Percentiles rank a stretch among this genome's conserved stretches.
These are phyloP conservation scores for Schizothorax lantsangensis DNA, from an alignment of 2,797 vertebrate genomes.

Conservation along the genomic window DNA sequence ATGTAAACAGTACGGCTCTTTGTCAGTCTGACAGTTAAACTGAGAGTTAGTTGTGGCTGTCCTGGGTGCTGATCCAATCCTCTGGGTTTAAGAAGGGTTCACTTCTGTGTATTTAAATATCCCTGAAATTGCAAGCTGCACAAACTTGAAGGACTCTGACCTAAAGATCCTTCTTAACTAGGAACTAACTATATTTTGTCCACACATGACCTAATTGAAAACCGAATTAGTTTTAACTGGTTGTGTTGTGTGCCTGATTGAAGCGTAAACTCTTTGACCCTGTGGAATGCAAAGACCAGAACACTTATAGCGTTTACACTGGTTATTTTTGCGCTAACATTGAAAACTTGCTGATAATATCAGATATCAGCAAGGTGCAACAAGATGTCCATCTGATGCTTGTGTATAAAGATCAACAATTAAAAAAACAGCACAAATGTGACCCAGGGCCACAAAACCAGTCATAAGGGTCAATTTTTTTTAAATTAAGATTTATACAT, in stretches of 20 bases:
- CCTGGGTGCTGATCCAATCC: not conserved
- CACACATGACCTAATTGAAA: not conserved
- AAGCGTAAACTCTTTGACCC: not conserved
- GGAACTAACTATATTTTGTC: not conserved
- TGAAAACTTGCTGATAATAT: too few relatives aligned
- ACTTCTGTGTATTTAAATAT: not conserved
- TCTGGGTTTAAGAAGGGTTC: not conserved
- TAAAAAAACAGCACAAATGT: too few relatives aligned
- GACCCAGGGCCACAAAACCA: too few relatives aligned
- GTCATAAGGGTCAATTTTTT: too few relatives aligned
- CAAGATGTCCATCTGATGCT: too few relatives aligned
- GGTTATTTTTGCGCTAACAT: too few relatives aligned
- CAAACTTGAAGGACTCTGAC: not conserved
- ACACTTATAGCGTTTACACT: too few relatives aligned
- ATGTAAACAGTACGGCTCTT: not conserved
- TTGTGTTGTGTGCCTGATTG: not conserved
- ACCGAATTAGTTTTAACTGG: not conserved
- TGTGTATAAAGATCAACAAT: too few relatives aligned
- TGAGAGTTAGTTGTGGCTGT: not conserved
- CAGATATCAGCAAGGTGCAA: too few relatives aligned
- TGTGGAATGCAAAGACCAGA: not conserved
- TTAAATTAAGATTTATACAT: too few relatives aligned
- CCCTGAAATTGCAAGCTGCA: not conserved
- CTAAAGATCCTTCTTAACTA: not conserved
- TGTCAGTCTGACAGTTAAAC: not conserved